Evolutionary conservation across 2,888 invertebrate genomes (phyloP).

Genomic region (Drosophila recens): DNA sequence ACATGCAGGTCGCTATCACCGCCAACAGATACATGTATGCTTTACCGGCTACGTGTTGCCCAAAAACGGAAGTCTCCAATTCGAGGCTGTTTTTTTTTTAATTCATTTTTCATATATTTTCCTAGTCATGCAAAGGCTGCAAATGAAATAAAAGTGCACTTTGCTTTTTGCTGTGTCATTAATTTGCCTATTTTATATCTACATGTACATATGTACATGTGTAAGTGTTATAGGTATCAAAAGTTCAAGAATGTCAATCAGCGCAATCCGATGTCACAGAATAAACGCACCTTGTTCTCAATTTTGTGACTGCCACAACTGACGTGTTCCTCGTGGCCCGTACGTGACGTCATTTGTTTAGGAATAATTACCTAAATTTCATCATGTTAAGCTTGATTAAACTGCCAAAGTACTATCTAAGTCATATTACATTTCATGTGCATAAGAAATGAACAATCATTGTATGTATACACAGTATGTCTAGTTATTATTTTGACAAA

Average conservation of each 20-base stretch:
- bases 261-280: constrained; percentile 32
- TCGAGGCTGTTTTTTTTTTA: constrained; percentile 5
- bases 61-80: constrained; percentile 48
- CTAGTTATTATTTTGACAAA: neutral
- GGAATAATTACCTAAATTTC: constrained; percentile 25
- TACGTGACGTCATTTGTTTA: constrained; percentile 51
- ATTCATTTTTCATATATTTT: constrained; percentile 17
- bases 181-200: constrained; percentile 4
- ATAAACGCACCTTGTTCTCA: constrained; percentile 42
- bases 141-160: constrained; percentile 31
- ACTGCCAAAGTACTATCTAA: constrained; percentile 8
- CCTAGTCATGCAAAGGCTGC: constrained; percentile 1
- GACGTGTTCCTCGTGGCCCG: constrained; percentile 59
- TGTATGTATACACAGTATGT: neutral
- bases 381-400: constrained; percentile 21
- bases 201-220: neutral
- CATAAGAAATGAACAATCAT: constrained; percentile 1
- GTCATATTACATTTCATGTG: constrained; percentile 15
- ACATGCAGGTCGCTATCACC: constrained; percentile 35
- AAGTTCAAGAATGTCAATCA: constrained; percentile 45
- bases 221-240: neutral
- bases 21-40: neutral
- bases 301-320: constrained; percentile 33
- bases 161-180: constrained; percentile 37
- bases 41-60: constrained; percentile 53